phyloP scores from a whole-genome alignment of 2,797 vertebrate genomes.

The Acanthurus leucopareius region DNA sequence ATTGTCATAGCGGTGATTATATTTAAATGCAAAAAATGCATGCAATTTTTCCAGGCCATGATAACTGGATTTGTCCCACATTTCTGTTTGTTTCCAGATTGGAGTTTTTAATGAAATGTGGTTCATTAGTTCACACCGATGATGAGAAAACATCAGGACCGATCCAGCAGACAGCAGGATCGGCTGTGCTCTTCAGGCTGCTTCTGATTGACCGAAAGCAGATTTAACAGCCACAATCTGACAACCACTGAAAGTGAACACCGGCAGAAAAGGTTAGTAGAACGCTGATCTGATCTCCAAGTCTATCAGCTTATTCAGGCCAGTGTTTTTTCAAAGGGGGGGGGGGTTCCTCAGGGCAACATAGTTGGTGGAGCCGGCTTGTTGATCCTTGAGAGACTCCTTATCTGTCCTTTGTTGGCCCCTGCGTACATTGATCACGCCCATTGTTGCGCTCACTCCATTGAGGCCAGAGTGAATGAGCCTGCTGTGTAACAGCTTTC shows the following conservation, averaged over 20 bases:
- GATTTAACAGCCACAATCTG: constrained; percentile 25
- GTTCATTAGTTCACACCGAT: too few species aligned
- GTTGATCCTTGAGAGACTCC: constrained; percentile 72
- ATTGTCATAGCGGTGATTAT: constrained; percentile 23
- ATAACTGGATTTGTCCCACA: neutral
- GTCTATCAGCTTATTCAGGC: constrained; percentile 46
- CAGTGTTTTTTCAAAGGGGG: constrained; percentile 34
- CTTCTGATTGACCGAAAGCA: constrained; percentile 6
- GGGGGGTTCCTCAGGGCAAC: constrained; percentile 26
- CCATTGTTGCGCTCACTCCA: constrained; percentile 75
- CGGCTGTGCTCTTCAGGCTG: neutral
- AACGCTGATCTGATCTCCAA: constrained; percentile 49
- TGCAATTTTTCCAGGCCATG: neutral
- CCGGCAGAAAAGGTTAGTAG: constrained; percentile 7
- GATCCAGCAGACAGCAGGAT: neutral
- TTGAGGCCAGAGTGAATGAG: constrained; percentile 71
- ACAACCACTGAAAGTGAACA: constrained; percentile 25
- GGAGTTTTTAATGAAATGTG: neutral
- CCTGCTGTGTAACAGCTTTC: constrained; percentile 71
- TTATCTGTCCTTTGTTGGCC: constrained; percentile 73
- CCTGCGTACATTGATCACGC: constrained; percentile 60
- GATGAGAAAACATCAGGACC: neutral
- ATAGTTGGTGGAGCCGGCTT: constrained; percentile 45
- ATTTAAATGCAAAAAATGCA: constrained; percentile 32
- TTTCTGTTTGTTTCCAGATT: neutral